phyloP scores from a whole-genome alignment of 2,113 vertebrate genomes.

The Ariopsis seemanni region DNA sequence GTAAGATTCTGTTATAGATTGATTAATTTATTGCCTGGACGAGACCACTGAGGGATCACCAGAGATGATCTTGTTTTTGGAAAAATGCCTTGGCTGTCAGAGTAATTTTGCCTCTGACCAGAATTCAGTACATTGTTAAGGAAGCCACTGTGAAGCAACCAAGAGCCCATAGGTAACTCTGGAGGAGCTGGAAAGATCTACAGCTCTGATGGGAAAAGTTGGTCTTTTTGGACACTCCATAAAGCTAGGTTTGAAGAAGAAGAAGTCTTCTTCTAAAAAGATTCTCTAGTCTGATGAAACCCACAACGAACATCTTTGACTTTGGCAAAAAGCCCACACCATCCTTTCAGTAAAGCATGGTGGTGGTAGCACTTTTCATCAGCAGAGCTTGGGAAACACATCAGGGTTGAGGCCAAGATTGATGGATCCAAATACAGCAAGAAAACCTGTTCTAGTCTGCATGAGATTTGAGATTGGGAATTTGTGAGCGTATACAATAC shows the following conservation, averaged over 20 bases:
- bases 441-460: neutral
- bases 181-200: neutral
- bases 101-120: neutral
- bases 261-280: neutral
- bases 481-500: neutral
- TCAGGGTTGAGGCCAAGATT: neutral
- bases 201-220: neutral
- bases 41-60: no score
- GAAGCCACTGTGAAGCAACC: neutral
- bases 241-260: neutral
- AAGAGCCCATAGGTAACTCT: neutral
- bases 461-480: neutral
- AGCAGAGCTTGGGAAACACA: neutral
- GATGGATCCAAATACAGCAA: neutral
- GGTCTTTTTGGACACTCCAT: neutral
- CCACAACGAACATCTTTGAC: neutral
- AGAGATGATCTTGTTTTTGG: neutral
- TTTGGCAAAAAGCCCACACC: neutral
- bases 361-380: neutral
- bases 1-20: neutral
- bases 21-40: neutral
- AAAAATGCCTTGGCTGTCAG: neutral
- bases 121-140: neutral
- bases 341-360: neutral
- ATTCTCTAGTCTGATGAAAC: neutral